Evolutionary conservation across 2,888 invertebrate genomes (phyloP), one percentile per base, ranked within the genome.

Genomic region (Euproctis similis): DNA sequence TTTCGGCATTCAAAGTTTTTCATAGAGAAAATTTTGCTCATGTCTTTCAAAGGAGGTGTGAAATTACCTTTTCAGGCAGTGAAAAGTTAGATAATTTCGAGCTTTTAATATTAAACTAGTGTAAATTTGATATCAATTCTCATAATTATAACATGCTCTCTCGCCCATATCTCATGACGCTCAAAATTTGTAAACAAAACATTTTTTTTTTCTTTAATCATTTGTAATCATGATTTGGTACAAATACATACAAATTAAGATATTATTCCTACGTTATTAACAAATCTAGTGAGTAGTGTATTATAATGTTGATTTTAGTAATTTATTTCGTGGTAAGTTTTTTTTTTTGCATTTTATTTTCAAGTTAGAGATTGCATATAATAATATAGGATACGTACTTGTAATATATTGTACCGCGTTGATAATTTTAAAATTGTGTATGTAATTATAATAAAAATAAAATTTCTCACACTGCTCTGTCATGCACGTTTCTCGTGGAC

Each of bases 161-260:
- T 75, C 46, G 33, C 39, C 29, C 36, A 34, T 35, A 52, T 61
- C 55, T 60, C 48, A 58, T 44, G 34, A 61, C 59, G 63, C 64
- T 62, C 63, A 63, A 68, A 63, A 61, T 65, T 57, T 19, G 34
- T 39, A 49, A 50, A 49, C n/a, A n/a, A n/a, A n/a, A n/a, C n/a
- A n/a, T n/a, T n/a, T n/a, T n/a, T n/a, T n/a, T n/a, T n/a, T n/a
- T n/a, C n/a, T n/a, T n/a, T n/a, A n/a, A n/a, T n/a, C 48, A 59
- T 57, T 51, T 55, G 61, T 58, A 47, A 62, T 66, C 58, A 71
- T 60, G 52, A 65, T 77, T 78, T 78, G 80, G 82, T 82, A 82
- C 82, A 82, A 82, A 82, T 59, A 75, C 66, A 75, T 73, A 78
- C 78, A 78, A 81, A 76, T 65, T 76, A 74, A 78, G 74, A 71